Conservation (phyloP, 2,888 invertebrate genomes). For the Eilema griseolum region DNA sequence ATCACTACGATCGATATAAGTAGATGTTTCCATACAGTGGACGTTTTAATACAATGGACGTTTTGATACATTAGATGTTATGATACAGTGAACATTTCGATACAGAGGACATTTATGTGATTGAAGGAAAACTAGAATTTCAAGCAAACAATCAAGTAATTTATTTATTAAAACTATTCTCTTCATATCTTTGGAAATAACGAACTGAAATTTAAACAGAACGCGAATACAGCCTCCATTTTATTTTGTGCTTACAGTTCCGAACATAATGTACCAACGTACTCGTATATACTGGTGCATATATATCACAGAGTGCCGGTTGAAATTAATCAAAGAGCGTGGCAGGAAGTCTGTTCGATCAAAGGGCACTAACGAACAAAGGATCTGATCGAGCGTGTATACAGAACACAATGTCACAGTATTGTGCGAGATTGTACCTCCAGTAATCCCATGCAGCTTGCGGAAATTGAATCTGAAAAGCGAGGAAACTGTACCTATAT, state of each 20-base stretch:
- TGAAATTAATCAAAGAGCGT: constrained; percentile 54
- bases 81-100: too few species aligned
- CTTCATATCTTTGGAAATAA: constrained; percentile 8
- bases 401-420: constrained; percentile 35
- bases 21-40: too few species aligned
- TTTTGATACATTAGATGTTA: too few species aligned
- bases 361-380: constrained; percentile 53
- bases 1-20: too few species aligned
- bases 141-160: neutral
- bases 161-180: constrained; percentile 13
- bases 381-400: constrained; percentile 44
- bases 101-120: too few species aligned
- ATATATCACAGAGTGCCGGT: constrained; percentile 13
- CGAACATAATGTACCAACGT: neutral
- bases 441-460: constrained; percentile 22
- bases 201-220: neutral
- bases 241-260: constrained; percentile 6
- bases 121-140: neutral
- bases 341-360: constrained; percentile 50
- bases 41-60: too few species aligned
- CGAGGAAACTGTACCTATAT: constrained; percentile 25
- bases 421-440: constrained; percentile 21
- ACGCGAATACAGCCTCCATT: constrained; percentile 11
- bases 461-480: constrained; percentile 45
- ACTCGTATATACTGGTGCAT: neutral